Evolutionary conservation across 2,888 invertebrate species (phyloP).

Genomic region (Amiota minor): DNA sequence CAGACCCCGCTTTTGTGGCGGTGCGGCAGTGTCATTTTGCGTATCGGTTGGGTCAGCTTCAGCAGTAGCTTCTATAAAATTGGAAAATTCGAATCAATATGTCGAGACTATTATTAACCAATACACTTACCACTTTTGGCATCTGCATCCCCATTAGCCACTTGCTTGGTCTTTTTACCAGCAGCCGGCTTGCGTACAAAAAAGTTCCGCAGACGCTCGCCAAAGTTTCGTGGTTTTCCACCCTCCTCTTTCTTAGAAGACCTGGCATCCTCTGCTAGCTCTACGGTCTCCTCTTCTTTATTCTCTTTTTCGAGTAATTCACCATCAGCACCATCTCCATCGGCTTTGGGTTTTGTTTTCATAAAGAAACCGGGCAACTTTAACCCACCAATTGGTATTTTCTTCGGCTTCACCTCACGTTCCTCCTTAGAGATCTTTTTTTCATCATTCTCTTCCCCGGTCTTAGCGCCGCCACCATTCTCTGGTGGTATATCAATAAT

Average conservation of each 20-base stretch:
- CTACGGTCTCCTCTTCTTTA: constrained; percentile 62
- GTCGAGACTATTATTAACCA: neutral
- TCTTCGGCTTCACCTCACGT: constrained; percentile 84
- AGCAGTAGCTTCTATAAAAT: constrained; percentile 64
- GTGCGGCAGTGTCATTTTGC: constrained; percentile 44
- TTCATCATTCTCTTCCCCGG: constrained; percentile 57
- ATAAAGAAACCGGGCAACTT: constrained; percentile 91
- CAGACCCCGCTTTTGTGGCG: constrained; percentile 74
- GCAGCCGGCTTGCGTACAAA: constrained; percentile 75
- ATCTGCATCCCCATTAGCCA: constrained; percentile 68
- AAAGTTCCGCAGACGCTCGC: constrained; percentile 76
- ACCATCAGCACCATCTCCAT: constrained; percentile 76
- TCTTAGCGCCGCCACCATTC: constrained; percentile 47
- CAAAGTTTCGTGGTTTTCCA: constrained; percentile 68
- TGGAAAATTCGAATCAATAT: neutral
- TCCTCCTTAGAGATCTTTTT: constrained; percentile 77
- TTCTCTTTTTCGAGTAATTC: constrained; percentile 74
- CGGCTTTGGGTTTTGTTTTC: constrained; percentile 81
- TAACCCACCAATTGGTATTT: constrained; percentile 90
- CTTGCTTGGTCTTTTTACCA: constrained; percentile 63
- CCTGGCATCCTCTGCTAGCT: constrained; percentile 41
- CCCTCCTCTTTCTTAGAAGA: constrained; percentile 61
- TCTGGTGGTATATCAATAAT: constrained; percentile 70
- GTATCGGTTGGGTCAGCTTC: constrained; percentile 60
- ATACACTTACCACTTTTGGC: constrained; percentile 68